A percentile compares a stretch with the other conserved stretches of the same genome.
Conservation (phyloP, 1,140 invertebrate genomes). For the Drosophila nigrodunni region DNA sequence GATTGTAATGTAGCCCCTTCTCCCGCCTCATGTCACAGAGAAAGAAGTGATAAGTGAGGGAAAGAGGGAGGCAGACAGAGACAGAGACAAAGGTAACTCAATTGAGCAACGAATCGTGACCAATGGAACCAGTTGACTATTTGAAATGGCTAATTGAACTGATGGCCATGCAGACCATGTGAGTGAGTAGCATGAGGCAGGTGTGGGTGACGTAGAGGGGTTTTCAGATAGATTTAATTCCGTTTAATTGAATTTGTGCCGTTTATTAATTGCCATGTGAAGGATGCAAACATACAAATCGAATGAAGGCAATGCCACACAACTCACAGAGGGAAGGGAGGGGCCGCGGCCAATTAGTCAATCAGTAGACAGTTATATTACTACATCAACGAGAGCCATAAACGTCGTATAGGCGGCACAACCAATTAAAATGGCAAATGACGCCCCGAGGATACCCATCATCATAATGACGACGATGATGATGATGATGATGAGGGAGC, state of each 20-base stretch:
- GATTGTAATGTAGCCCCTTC: slow-evolving; percentile 20
- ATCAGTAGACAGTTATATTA: slow-evolving; percentile 59
- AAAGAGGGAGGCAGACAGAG: slow-evolving; percentile 8
- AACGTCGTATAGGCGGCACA: slow-evolving; percentile 4
- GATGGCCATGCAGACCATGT: slow-evolving; percentile 56
- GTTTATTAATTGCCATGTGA: slow-evolving; percentile 49
- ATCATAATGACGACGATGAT: slow-evolving; percentile 11
- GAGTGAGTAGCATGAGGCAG: slow-evolving; percentile 41
- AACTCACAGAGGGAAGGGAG: background rate
- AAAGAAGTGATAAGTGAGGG: background rate
- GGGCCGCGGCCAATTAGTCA: slow-evolving; percentile 65
- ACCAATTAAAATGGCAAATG: slow-evolving; percentile 49
- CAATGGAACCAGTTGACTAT: slow-evolving; percentile 6
- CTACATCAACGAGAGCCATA: slow-evolving; percentile 32
- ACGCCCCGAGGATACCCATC: slow-evolving; percentile 35
- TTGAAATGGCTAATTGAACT: slow-evolving; percentile 44
- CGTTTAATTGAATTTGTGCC: slow-evolving; percentile 70
- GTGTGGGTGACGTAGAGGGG: slow-evolving; percentile 10
- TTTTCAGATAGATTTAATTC: slow-evolving; percentile 64
- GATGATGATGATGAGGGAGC: background rate
- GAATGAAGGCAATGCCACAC: slow-evolving; percentile 28
- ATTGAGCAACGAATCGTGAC: slow-evolving; percentile 27
- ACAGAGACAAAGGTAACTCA: slow-evolving; percentile 28
- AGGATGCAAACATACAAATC: slow-evolving; percentile 47
- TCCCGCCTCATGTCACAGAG: background rate